A percentile compares a stretch with the other conserved stretches of the same genome.
Evolutionary conservation across 2,113 vertebrate genomes (phyloP).

Genomic region (Collichthys lucidus): DNA sequence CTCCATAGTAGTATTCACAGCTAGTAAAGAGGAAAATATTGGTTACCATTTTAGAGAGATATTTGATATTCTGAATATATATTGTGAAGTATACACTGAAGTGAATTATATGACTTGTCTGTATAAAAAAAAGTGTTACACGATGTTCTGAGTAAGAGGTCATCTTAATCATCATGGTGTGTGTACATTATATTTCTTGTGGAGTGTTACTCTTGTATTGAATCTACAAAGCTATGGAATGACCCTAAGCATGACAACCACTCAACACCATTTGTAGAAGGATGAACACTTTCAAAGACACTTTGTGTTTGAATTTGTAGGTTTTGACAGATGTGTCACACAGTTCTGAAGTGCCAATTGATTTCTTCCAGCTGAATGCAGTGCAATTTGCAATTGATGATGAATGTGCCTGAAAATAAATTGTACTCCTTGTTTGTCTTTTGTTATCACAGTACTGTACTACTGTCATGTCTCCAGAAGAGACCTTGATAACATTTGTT

Average conservation of each 20-base stretch:
- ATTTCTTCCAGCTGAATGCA: conserved; percentile 62
- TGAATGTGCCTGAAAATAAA: conserved; percentile 75
- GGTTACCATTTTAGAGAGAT: conserved; percentile 44
- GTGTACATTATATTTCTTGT: conserved; percentile 56
- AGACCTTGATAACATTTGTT: conserved; percentile 42
- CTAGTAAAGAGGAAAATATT: conserved; percentile 36
- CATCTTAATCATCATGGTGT: conserved; percentile 48
- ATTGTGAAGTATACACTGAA: conserved; percentile 66
- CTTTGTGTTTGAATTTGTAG: conserved; percentile 37
- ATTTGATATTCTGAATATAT: conserved; percentile 68
- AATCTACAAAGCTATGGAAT: conserved; percentile 36
- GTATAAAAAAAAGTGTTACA: conserved; percentile 62
- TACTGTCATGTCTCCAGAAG: conserved; percentile 36
- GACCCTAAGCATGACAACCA: conserved; percentile 42
- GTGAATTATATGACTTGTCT: conserved; percentile 57
- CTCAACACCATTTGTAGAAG: conserved; percentile 13
- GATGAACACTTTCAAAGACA: conserved; percentile 18
- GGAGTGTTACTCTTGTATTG: conserved; percentile 45
- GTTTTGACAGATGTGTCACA: conserved; percentile 32
- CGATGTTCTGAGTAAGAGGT: conserved; percentile 39
- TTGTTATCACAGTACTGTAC: conserved; percentile 79
- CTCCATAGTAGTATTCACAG: conserved; percentile 39
- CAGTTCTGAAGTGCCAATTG: conserved; percentile 66
- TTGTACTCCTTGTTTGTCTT: conserved; percentile 45
- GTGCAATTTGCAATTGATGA: conserved; percentile 62